phyloP scores from a whole-genome alignment of 2,888 invertebrate species.

The Tetragnatha montana region DNA sequence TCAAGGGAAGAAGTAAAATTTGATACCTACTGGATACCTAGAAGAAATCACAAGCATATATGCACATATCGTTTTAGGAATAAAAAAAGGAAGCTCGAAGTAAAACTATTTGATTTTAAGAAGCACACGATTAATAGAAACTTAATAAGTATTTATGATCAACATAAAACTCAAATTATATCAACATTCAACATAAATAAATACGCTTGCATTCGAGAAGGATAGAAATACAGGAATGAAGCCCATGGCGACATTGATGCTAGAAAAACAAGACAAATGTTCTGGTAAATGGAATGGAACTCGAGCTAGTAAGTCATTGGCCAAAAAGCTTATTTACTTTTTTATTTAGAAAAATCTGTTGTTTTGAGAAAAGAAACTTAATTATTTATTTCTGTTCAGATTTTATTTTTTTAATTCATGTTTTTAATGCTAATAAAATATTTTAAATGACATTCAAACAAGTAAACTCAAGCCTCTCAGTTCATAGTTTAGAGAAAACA shows the following conservation, averaged over 20 bases:
- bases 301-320: too few species aligned
- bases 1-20: background rate
- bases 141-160: background rate
- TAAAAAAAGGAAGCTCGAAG: background rate
- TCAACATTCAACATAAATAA: background rate
- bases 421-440: too few species aligned
- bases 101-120: background rate
- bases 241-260: background rate
- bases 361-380: too few species aligned
- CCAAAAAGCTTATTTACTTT: too few species aligned
- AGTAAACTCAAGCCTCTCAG: too few species aligned
- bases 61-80: background rate
- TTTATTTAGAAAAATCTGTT: too few species aligned
- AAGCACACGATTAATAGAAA: background rate
- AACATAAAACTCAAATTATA: background rate
- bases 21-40: background rate
- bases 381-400: too few species aligned
- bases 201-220: background rate
- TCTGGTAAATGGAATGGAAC: too few species aligned
- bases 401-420: too few species aligned
- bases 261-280: too few species aligned
- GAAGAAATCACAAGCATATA: background rate
- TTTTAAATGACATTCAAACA: too few species aligned
- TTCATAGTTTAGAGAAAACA: too few species aligned
- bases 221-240: background rate